Conservation (phyloP, 37 sponge, comb jelly and placozoan genomes). For the Ianthella basta region DNA sequence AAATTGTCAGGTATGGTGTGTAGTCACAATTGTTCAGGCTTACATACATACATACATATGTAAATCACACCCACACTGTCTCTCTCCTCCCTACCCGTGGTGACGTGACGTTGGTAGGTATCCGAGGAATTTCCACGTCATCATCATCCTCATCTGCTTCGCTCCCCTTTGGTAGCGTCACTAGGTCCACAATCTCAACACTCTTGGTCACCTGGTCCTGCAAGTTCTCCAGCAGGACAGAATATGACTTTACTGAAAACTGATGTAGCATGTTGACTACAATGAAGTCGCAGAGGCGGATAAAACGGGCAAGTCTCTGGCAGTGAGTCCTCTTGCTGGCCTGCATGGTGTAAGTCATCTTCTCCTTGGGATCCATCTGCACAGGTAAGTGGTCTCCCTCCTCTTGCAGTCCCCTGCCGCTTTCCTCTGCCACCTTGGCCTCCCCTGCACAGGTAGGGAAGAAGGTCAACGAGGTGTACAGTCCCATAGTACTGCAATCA, state of each 20-base stretch:
- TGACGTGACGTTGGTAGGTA: slow-evolving; percentile 20
- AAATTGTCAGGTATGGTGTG: neutral
- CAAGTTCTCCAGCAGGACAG: slow-evolving; percentile 60
- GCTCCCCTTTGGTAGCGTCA: slow-evolving; percentile 25
- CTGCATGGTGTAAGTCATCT: slow-evolving; percentile 91
- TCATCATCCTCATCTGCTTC: slow-evolving; percentile 66
- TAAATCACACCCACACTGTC: neutral
- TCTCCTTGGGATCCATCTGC: slow-evolving; percentile 79
- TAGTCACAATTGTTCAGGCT: neutral
- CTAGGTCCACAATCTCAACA: slow-evolving; percentile 59
- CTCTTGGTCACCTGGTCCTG: slow-evolving; percentile 40
- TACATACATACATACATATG: neutral
- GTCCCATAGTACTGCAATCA: too few relatives aligned
- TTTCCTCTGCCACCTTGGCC: neutral
- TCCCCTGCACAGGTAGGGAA: neutral
- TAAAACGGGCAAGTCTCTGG: slow-evolving; percentile 84
- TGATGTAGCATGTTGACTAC: slow-evolving; percentile 87
- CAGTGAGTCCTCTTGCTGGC: slow-evolving; percentile 91
- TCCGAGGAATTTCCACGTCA: slow-evolving; percentile 19
- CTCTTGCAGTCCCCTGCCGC: neutral
- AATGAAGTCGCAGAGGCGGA: slow-evolving; percentile 89
- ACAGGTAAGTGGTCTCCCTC: neutral
- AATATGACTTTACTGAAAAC: slow-evolving; percentile 65
- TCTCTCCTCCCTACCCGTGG: slow-evolving; percentile 19
- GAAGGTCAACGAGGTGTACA: too few relatives aligned